Base-by-base conservation (phyloP, 1,140 invertebrate species). In the Papilio xuthus region DNA sequence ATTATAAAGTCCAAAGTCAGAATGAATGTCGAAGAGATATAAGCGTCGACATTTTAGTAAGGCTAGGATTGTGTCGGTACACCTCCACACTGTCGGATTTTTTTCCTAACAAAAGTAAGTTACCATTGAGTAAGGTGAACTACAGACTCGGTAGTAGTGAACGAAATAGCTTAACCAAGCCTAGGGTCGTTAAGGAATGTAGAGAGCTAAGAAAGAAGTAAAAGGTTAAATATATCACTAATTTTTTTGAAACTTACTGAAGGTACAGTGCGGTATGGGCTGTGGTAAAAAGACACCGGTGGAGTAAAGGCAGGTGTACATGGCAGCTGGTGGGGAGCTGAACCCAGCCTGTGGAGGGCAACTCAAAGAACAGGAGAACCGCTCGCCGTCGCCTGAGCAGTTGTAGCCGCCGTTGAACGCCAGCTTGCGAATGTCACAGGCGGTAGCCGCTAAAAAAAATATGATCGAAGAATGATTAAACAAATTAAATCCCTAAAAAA, bases 391-490 rank as follows among this genome's bases (percentile, higher is more conserved):
- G 4, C 95, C 96, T 1, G 92, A 94, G 84, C 97, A 98, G 44
- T 95, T 95, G 88, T 96, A 97, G 28, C 95, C 96, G 4, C 97
- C 97, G 88, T 97, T 97, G 87, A 97, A 97, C 0, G 94, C 94
- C 20, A 97, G 83, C 73, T 95, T 96, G 44, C 95, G 93, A 1
- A 95, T 87, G 80, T 94, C 94, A 86, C 97, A 97, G 2, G 82
- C 93, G 41, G 94, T 92, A 1, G 94, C 87, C 72, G 94, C 96
- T 97, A 85, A 63, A 56, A 26, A 69, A 10, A n/a, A 41, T 50
- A 69, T 18, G 71, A 53, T n/a, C 23, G 23, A 78, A 20, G 0
- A 7, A 77, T 60, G 10, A 10, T 13, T 32, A 78, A 67, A 83
- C 75, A 32, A 32, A 32, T 32, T 32, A 32, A 32, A 32, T 32